These are phyloP conservation scores for Phaenicophaeus curvirostris DNA, from an alignment of 2,797 vertebrate species.

Conservation along the genomic window DNA sequence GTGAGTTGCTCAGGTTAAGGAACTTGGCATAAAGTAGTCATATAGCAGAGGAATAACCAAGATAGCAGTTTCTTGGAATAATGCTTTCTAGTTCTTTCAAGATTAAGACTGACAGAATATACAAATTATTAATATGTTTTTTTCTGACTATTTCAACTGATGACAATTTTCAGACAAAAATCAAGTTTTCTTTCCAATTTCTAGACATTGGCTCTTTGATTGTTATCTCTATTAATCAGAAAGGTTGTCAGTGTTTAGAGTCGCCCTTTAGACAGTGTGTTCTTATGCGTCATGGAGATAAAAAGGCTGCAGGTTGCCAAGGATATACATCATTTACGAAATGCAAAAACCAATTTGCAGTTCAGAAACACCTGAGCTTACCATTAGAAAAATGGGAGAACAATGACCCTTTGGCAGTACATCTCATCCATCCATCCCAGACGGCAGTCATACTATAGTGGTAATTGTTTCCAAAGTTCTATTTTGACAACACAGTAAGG, in stretches of 20 bases:
- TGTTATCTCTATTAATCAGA: slow-evolving; percentile 48
- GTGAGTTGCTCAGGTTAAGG: neutral
- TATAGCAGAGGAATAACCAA: neutral
- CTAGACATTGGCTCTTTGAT: slow-evolving; percentile 9
- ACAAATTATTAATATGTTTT: neutral
- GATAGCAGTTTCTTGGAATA: neutral
- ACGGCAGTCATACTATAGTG: slow-evolving; percentile 77
- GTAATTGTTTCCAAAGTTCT: slow-evolving; percentile 85
- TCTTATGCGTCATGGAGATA: slow-evolving; percentile 27
- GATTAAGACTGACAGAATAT: neutral
- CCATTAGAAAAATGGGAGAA: slow-evolving; percentile 81
- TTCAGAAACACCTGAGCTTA: slow-evolving; percentile 70
- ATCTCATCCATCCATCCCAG: slow-evolving; percentile 79
- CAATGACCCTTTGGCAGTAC: slow-evolving; percentile 75
- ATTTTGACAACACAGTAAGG: slow-evolving; percentile 79
- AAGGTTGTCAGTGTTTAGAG: slow-evolving; percentile 55
- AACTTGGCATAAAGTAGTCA: neutral
- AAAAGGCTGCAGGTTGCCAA: slow-evolving; percentile 49
- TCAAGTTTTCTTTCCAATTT: slow-evolving; percentile 9
- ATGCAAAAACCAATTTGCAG: slow-evolving; percentile 72
- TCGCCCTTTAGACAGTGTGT: slow-evolving; percentile 36
- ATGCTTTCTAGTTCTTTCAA: neutral
- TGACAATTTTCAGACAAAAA: slow-evolving; percentile 9
- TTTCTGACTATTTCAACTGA: neutral
- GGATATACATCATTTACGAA: slow-evolving; percentile 69